Evolutionary conservation across 2,113 vertebrate genomes (phyloP), one percentile per base, ranked within the genome.

Genomic region (Falcunculus frontatus): DNA sequence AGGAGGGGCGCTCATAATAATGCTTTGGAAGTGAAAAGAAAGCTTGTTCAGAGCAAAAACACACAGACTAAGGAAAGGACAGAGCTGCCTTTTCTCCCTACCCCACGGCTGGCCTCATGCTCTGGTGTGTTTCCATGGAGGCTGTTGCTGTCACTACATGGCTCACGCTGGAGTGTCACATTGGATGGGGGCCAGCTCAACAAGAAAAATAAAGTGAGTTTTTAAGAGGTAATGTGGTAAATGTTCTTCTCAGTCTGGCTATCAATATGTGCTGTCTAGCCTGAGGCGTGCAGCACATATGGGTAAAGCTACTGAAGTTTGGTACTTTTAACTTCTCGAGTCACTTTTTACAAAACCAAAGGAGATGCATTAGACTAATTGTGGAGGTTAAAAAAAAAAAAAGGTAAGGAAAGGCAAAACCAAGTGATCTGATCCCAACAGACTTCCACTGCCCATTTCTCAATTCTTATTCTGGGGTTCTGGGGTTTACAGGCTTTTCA

Each of bases 101-200:
- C 93, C 95, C 96, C 89, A 93, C 0, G 46, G 37, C 77, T 93
- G 91, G 87, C 94, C 93, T 84, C 93, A 89, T 85, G 92, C 89
- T 95, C 90, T 41, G 21, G 92, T 93, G 96, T 96, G 95, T 97
- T 97, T 97, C 96, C 96, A 97, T 96, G 96, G 97, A 96, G 95
- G 97, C 96, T 94, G 95, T 59, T 95, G 95, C 95, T 97, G 95
- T 95, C 95, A 88, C 89, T 86, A 85, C 92, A 94, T 69, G 88
- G 90, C 95, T 97, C 87, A 93, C 3, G 19, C 94, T 91, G 70
- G 93, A 97, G 93, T 94, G 94, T 97, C 94, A 95, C 90, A 81
- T 90, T 97, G 95, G 95, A 97, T 69, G 42, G 65, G n/a, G 92
- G 95, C 97, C 97, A 97, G 93, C 90, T 95, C 84, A 90, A 94